phyloP scores from a whole-genome alignment of 53 echinoderm and acorn worm genomes.

The Hippasteria phrygiana region DNA sequence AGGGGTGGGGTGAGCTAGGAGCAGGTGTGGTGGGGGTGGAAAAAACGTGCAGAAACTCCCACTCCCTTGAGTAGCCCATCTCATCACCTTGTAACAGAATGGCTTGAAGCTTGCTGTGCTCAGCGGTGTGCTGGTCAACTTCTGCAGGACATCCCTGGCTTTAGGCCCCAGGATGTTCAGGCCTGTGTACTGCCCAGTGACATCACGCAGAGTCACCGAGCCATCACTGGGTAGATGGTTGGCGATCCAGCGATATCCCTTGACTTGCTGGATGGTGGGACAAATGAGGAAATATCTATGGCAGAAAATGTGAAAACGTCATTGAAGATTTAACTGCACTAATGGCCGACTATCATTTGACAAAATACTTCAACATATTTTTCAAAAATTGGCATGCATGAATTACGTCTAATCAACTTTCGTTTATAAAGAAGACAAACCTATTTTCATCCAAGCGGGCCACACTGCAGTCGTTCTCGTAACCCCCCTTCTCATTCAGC shows the following conservation, averaged over 20 bases:
- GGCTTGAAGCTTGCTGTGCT: conserved; percentile 80
- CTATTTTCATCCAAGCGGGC: conserved; percentile 77
- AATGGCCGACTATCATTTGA: too few relatives aligned
- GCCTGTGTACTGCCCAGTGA: conserved; percentile 81
- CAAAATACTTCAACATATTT: too few relatives aligned
- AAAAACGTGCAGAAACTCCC: too few relatives aligned
- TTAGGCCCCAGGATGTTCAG: conserved; percentile 96
- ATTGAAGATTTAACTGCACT: too few relatives aligned
- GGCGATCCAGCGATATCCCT: conserved; percentile 81
- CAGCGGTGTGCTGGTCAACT: conserved; percentile 84
- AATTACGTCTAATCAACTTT: too few relatives aligned
- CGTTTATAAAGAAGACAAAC: conserved; percentile 50
- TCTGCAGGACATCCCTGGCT: conserved; percentile 89
- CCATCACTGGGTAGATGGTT: conserved; percentile 83
- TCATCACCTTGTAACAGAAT: conserved; percentile 81
- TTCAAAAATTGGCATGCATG: too few relatives aligned
- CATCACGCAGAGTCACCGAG: conserved; percentile 82
- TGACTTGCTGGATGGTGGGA: conserved; percentile 78
- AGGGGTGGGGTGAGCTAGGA: too few relatives aligned
- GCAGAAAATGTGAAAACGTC: too few relatives aligned
- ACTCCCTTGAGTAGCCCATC: too few relatives aligned
- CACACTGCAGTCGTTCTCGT: conserved; percentile 96
- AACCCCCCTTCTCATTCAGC: conserved; percentile 90
- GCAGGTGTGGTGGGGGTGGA: too few relatives aligned
- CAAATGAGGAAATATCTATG: conserved; percentile 91